Evolutionary conservation across 2,797 vertebrate genomes (phyloP), one percentile per base, ranked within the genome.

Genomic region (Enteromius trimaculatus): DNA sequence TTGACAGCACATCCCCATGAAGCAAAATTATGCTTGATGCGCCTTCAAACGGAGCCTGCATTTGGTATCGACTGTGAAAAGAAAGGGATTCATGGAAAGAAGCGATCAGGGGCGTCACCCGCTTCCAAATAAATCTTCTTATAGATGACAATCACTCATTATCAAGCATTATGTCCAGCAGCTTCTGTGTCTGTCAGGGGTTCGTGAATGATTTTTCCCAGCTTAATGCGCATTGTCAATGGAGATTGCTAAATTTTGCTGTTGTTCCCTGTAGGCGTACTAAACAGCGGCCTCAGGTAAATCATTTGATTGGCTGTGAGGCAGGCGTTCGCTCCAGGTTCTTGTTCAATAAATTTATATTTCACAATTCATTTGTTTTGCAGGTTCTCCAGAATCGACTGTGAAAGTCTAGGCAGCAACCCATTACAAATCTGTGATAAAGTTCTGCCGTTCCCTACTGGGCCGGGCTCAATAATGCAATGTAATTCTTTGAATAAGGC

Each of bases 1-100:
- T 69, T 66, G 62, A 83, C 55, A 78, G 76, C 62, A 68, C 31
- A 37, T 81, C 39, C 60, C 34, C 71, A 70, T 78, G 79, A 85
- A 82, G 78, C 64, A 6, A 89, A 82, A 90, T 87, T 71, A 71
- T 82, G 34, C 80, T 77, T 77, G 72, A 77, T 85, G 77, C 79
- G 39, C 53, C 49, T 79, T 86, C 80, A 87, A 83, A 86, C 47
- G 51, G 62, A 74, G 69, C 53, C 42, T 75, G 76, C 58, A 76
- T 85, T 89, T 81, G 74, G 77, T 23, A 34, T 69, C 17, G 14
- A 70, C 82, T 58, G 49, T 66, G 37, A 77, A 83, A 58, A 83
- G 64, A 44, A 39, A 53, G 47, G 37, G 34, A 37, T 79, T 53
- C 75, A 51, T 75, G 29, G 9, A 39, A 83, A 44, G 77, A 77